Base-by-base conservation (phyloP, 2,797 vertebrate genomes). In the Iguana delicatissima region DNA sequence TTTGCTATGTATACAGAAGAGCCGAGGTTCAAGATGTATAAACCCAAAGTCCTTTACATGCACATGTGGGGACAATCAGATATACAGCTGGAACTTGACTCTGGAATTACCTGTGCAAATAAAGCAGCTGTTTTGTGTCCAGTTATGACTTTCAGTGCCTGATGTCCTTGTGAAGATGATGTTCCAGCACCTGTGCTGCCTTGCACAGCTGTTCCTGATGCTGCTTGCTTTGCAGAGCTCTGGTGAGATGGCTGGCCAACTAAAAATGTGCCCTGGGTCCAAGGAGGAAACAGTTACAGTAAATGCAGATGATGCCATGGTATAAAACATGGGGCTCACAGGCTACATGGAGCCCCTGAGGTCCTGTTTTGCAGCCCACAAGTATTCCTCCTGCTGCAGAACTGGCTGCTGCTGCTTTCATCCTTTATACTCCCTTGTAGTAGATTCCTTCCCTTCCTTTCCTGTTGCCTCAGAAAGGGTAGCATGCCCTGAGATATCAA, bases 81-180 rank as follows among this genome's bases (percentile, higher is more conserved):
- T 35, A 5, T 18, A 6, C 3, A 13, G 12, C 22, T 67, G 20
- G 42, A 46, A 46, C 80, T 80, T 55, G 20, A 24, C 9, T 59
- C 26, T 82, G 72, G 22, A 91, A 0, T 96, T 96, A 99, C 99
- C 98, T 99, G 99, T 93, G 99, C 98, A 96, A 99, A 97, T n/a
- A 99, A 98, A 93, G 99, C 98, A 93, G 99, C 98, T 0, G 98
- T 98, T 95, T 99, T 99, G 96, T 99, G 99, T 92, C 99, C 98
- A 62, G 99, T 98, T 91, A 98, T 99, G 90, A 99, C 98, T 95
- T 99, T 98, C 18, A 99, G 96, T 20, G 99, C 98, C 95, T 99
- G 98, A 42, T 97, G 98, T 92, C 98, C 97, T 89, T 98, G 96
- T n/a, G 98, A 90, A 64, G 98, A 96, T 91, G 98, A 97, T 73